phyloP scores from a whole-genome alignment of 2,797 vertebrate species.

The Gobio occitaniae region DNA sequence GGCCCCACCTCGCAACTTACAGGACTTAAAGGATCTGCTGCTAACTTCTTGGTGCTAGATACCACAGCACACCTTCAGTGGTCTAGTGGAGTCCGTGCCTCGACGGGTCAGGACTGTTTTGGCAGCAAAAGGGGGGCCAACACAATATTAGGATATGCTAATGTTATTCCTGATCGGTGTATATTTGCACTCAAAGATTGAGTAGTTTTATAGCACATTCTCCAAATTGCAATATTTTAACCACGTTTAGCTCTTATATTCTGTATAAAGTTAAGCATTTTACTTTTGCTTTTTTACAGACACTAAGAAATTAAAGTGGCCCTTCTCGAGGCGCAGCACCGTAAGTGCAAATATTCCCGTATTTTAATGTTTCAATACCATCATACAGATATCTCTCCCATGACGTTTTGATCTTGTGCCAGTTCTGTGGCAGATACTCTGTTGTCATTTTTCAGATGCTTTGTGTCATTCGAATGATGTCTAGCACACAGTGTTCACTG shows the following conservation, averaged over 20 bases:
- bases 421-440: constrained; percentile 48
- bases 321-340: constrained; percentile 82
- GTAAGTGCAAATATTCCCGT: constrained; percentile 72
- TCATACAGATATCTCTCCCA: neutral
- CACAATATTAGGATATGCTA: no score
- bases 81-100: no score
- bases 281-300: constrained; percentile 69
- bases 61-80: no score
- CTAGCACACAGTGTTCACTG: constrained; percentile 75
- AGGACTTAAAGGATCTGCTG: no score
- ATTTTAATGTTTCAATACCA: neutral
- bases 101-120: no score
- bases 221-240: neutral
- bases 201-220: neutral
- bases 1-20: no score
- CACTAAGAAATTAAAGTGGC: constrained; percentile 91
- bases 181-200: no score
- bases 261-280: neutral
- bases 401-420: constrained; percentile 21
- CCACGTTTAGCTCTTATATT: neutral
- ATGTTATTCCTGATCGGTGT: no score
- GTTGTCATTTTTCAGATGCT: constrained; percentile 36
- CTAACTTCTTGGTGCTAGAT: no score
- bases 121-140: no score
- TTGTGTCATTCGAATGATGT: constrained; percentile 29